Conservation (phyloP, 2,797 vertebrate genomes). For the Anniella stebbinsi region DNA sequence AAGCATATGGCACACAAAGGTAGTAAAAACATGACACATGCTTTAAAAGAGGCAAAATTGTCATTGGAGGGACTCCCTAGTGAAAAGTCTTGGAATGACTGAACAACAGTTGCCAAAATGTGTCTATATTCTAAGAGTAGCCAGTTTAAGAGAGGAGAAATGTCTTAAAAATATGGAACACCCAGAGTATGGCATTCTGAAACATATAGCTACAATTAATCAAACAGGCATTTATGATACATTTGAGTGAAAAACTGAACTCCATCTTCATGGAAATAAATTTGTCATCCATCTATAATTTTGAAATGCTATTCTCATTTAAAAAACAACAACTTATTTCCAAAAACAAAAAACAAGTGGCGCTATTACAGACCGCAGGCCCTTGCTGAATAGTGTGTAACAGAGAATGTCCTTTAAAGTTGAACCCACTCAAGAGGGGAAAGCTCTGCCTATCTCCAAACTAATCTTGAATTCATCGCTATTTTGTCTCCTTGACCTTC, state of each 20-base stretch:
- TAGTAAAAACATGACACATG: neutral
- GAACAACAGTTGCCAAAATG: neutral
- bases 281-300: constrained; percentile 51
- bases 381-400: neutral
- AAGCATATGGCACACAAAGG: neutral
- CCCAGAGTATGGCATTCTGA: too few relatives aligned
- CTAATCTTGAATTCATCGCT: neutral
- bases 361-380: neutral
- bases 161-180: neutral
- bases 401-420: neutral
- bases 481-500: neutral
- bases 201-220: neutral
- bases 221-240: rapidly evolving
- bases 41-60: neutral
- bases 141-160: neutral
- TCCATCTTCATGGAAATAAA: constrained; percentile 60
- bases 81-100: neutral
- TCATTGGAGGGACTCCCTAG: neutral
- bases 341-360: constrained; percentile 13
- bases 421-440: neutral
- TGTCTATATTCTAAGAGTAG: neutral
- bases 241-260: constrained; percentile 52
- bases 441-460: neutral
- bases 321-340: constrained; percentile 67
- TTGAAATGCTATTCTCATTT: constrained; percentile 64